Evolutionary conservation across 2,113 vertebrate genomes (phyloP), one percentile per base, ranked within the genome.

Genomic region (Plecturocebus donacophilus): DNA sequence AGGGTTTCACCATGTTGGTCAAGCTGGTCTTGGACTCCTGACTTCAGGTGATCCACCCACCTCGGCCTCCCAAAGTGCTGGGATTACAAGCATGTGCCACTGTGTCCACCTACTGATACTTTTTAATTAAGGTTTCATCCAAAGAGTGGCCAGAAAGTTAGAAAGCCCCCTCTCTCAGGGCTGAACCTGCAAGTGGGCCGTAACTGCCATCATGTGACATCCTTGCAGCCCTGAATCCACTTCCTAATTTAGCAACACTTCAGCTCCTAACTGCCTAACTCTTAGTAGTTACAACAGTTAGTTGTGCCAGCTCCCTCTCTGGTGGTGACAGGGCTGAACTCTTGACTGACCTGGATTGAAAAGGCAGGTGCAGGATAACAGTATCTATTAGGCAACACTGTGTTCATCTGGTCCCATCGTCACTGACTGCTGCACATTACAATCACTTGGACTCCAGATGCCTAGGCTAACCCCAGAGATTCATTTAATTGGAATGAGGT

Each of bases 171-270:
- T 40, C 11, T 32, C 71, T 73, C 49, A 71, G 83, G 79, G 49
- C 17, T 30, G 73, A 27, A 25, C 21, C 58, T 77, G 71, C 77
- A 79, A 91, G 35, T 30, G 35, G 45, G 42, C 54, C 30, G n/a
- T 42, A 47, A 42, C 14, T 42, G 45, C 27, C 77, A 80, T 77
- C 75, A 81, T 1, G 27, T 16, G 73, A 45, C 19, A 27, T 58
- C 45, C 19, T 56, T 9, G n/a, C 3, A 25, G 71, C 76, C 47
- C 8, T 80, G 71, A 73, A 83, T 38, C 30, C 42, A 49, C 20
- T 68, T 94, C 32, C 96, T 95, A 89, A 84, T 87, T 96, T 93
- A 97, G 93, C 54, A 95, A 83, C 66, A 77, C 64, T 96, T 90
- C 6, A 38, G 66, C 45, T 91, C 76, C 70, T 75, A 77, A 94